Evolutionary conservation across 2,888 invertebrate genomes (phyloP).

Genomic region (Pammene fasciana): DNA sequence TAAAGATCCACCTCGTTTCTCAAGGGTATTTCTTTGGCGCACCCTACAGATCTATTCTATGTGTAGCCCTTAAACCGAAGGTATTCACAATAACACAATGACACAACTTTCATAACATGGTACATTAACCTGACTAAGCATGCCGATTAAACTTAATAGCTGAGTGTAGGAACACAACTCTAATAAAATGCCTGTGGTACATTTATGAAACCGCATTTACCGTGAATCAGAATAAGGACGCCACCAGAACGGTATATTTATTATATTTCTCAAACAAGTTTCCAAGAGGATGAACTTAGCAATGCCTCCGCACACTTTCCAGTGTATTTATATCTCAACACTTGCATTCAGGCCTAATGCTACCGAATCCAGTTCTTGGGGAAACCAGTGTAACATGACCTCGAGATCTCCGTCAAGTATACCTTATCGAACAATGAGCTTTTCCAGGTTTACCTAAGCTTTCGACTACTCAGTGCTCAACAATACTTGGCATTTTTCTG

Average conservation of each 20-base stretch:
- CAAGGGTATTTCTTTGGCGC: too few relatives aligned
- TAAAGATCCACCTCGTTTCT: neutral
- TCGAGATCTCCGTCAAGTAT: neutral
- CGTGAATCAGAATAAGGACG: slow-evolving; percentile 28
- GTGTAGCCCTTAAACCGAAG: neutral
- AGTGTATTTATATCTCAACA: slow-evolving; percentile 41
- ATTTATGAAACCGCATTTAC: slow-evolving; percentile 8
- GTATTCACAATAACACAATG: neutral
- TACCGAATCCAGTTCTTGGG: neutral
- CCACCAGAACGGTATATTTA: slow-evolving; percentile 53
- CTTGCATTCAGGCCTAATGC: neutral
- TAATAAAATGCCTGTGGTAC: slow-evolving; percentile 1
- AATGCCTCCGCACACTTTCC: slow-evolving; percentile 48
- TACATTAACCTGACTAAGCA: neutral
- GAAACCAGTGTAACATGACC: neutral
- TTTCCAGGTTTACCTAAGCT: neutral
- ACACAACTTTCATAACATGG: neutral
- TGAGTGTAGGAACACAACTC: neutral
- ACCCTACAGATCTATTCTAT: too few relatives aligned
- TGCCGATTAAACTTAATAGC: slow-evolving; percentile 3
- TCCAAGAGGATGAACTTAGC: slow-evolving; percentile 46
- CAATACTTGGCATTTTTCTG: slow-evolving; percentile 21
- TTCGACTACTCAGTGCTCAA: neutral
- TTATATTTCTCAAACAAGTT: slow-evolving; percentile 56
- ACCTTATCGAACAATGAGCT: neutral